Percentiles rank a stretch among this genome's conserved stretches.
phyloP scores from a whole-genome alignment of 1,140 invertebrate species.

The Oryzaephilus surinamensis region DNA sequence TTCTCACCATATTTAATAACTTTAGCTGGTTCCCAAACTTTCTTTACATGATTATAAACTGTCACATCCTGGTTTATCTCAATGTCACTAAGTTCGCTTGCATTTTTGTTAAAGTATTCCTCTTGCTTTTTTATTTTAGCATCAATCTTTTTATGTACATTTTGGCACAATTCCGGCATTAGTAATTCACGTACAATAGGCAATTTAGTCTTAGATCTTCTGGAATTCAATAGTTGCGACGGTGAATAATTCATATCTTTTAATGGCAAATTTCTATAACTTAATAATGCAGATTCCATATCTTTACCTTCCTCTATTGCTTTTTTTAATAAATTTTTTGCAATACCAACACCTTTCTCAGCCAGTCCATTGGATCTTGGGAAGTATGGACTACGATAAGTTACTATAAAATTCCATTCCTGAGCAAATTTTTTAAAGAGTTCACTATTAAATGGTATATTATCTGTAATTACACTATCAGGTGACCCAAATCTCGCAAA shows the following conservation, averaged over 20 bases:
- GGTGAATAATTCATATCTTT: slow-evolving; percentile 9
- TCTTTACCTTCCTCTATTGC: slow-evolving; percentile 12
- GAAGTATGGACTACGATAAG: slow-evolving; percentile 23
- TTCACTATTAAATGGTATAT: slow-evolving; percentile 20
- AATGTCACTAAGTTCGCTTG: background rate
- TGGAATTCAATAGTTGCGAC: slow-evolving; percentile 14
- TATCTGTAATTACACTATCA: slow-evolving; percentile 22
- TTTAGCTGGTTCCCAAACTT: slow-evolving; percentile 1
- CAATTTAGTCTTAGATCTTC: slow-evolving; percentile 12
- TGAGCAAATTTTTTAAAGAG: slow-evolving; percentile 23
- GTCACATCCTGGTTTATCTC: background rate
- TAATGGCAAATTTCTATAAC: slow-evolving; percentile 13
- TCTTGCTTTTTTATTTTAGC: slow-evolving; percentile 1
- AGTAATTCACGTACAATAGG: slow-evolving; percentile 4
- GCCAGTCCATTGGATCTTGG: slow-evolving; percentile 24
- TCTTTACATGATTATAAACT: background rate
- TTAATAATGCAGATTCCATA: slow-evolving; percentile 9
- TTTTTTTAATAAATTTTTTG: slow-evolving; percentile 26
- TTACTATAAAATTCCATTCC: slow-evolving; percentile 20
- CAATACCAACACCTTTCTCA: slow-evolving; percentile 23
- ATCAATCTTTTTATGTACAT: slow-evolving; percentile 1
- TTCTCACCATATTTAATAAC: background rate
- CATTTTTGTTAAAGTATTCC: slow-evolving; percentile 4
- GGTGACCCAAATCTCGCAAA: slow-evolving; percentile 29
- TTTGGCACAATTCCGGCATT: slow-evolving; percentile 4